Evolutionary conservation across 2,113 vertebrate genomes (phyloP).

Genomic region (Clupea harengus): DNA sequence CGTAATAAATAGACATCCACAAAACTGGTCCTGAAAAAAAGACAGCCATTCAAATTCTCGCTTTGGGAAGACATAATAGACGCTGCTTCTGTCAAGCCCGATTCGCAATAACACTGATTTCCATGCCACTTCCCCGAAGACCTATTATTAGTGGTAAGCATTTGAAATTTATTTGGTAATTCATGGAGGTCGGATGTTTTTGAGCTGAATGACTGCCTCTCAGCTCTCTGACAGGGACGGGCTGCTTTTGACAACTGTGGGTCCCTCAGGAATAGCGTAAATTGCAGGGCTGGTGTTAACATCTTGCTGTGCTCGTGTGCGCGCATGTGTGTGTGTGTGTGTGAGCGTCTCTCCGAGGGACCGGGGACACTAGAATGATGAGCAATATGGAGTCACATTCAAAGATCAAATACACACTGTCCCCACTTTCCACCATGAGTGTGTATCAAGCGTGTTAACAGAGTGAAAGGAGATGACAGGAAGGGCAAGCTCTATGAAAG

Average conservation of each 20-base stretch:
- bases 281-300: slow-evolving; percentile 40
- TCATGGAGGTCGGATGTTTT: slow-evolving; percentile 27
- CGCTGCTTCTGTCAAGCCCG: neutral
- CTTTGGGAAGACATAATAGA: neutral
- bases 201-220: slow-evolving; percentile 25
- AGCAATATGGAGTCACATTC: slow-evolving; percentile 62
- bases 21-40: neutral
- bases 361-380: slow-evolving; percentile 57
- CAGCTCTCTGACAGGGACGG: slow-evolving; percentile 28
- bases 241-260: slow-evolving; percentile 36
- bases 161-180: slow-evolving; percentile 30
- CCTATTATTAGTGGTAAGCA: slow-evolving; percentile 26
- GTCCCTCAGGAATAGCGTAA: slow-evolving; percentile 27
- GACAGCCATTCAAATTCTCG: neutral
- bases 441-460: slow-evolving; percentile 60
- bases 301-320: neutral
- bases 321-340: neutral
- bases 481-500: neutral
- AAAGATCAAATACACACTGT: slow-evolving; percentile 61
- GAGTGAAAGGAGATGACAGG: slow-evolving; percentile 53
- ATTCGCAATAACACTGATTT: slow-evolving; percentile 6
- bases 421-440: slow-evolving; percentile 45
- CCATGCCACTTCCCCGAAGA: slow-evolving; percentile 29
- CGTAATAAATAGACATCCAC: neutral
- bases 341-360: slow-evolving; percentile 48